These are phyloP conservation scores for Dendroctonus ponderosae DNA, from an alignment of 1,140 invertebrate genomes.

Conservation along the genomic window DNA sequence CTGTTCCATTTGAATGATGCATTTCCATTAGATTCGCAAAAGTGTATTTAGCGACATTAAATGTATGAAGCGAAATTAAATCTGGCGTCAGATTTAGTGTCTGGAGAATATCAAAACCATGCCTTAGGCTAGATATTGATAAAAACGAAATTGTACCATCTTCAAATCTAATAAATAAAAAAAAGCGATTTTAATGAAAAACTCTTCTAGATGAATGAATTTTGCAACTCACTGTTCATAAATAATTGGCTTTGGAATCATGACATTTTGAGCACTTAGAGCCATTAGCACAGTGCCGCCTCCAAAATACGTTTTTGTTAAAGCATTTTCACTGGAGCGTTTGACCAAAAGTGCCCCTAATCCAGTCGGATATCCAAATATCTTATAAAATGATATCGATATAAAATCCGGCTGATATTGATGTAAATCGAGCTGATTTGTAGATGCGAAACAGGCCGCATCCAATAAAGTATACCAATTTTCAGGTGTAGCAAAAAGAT, in stretches of 20 bases:
- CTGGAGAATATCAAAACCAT: slow-evolving; percentile 75
- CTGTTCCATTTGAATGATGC: slow-evolving; percentile 72
- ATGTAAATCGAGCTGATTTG: slow-evolving; percentile 75
- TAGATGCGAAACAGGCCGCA: slow-evolving; percentile 80
- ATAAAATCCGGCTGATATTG: slow-evolving; percentile 82
- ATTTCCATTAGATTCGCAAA: slow-evolving; percentile 63
- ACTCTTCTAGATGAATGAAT: not conserved
- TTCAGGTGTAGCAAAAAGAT: slow-evolving; percentile 48
- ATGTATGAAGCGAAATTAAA: slow-evolving; percentile 72
- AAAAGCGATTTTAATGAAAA: not conserved
- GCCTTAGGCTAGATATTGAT: slow-evolving; percentile 75
- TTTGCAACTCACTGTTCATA: slow-evolving; percentile 64
- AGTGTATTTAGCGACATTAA: slow-evolving; percentile 71
- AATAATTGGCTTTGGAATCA: slow-evolving; percentile 65
- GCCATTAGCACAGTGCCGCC: slow-evolving; percentile 88
- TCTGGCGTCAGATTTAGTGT: slow-evolving; percentile 60
- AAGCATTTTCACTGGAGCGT: slow-evolving; percentile 61
- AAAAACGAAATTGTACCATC: slow-evolving; percentile 91
- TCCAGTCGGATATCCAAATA: slow-evolving; percentile 97
- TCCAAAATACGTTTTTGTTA: slow-evolving; percentile 83
- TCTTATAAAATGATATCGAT: slow-evolving; percentile 94
- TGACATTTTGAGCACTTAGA: slow-evolving; percentile 66
- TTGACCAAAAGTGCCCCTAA: slow-evolving; percentile 82
- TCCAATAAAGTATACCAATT: slow-evolving; percentile 84
- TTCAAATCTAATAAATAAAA: slow-evolving; percentile 71